phyloP scores from a whole-genome alignment of 2,888 invertebrate genomes.

The Synanthedon myopaeformis region DNA sequence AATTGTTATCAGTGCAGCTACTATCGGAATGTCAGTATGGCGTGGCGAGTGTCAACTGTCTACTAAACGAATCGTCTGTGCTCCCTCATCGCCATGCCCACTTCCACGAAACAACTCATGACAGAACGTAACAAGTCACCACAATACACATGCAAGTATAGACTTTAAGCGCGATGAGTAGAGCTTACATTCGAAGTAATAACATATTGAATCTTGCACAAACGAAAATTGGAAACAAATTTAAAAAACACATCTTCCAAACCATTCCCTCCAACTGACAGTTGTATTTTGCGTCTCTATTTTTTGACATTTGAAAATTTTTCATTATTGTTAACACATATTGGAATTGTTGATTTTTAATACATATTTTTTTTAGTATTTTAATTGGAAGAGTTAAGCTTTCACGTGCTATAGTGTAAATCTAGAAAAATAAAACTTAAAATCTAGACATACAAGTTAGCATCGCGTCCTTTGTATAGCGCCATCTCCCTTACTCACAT shows the following conservation, averaged over 20 bases:
- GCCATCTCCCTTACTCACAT: slow-evolving; percentile 54
- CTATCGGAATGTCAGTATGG: slow-evolving; percentile 69
- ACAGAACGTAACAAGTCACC: slow-evolving; percentile 18
- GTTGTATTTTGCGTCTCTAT: slow-evolving; percentile 32
- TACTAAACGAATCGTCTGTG: slow-evolving; percentile 69
- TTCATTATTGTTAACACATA: slow-evolving; percentile 10
- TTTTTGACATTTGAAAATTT: slow-evolving; percentile 23
- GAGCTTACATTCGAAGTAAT: neutral
- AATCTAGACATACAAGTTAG: slow-evolving; percentile 5
- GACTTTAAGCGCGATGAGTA: neutral
- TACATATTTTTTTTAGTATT: slow-evolving; percentile 6
- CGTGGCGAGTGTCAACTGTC: slow-evolving; percentile 70
- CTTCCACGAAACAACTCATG: slow-evolving; percentile 28
- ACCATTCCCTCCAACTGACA: slow-evolving; percentile 26
- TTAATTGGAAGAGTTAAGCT: neutral
- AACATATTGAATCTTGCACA: slow-evolving; percentile 16
- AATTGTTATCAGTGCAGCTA: slow-evolving; percentile 56
- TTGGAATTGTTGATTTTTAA: slow-evolving; percentile 1
- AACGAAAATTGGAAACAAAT: slow-evolving; percentile 7
- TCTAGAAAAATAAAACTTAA: too few relatives aligned
- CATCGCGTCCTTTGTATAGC: slow-evolving; percentile 18
- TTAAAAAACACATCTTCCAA: slow-evolving; percentile 40
- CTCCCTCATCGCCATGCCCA: slow-evolving; percentile 65
- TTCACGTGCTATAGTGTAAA: too few relatives aligned
- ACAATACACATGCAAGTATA: slow-evolving; percentile 10